Base-by-base conservation (phyloP, 2,888 invertebrate species). In the Hemithea aestivaria region DNA sequence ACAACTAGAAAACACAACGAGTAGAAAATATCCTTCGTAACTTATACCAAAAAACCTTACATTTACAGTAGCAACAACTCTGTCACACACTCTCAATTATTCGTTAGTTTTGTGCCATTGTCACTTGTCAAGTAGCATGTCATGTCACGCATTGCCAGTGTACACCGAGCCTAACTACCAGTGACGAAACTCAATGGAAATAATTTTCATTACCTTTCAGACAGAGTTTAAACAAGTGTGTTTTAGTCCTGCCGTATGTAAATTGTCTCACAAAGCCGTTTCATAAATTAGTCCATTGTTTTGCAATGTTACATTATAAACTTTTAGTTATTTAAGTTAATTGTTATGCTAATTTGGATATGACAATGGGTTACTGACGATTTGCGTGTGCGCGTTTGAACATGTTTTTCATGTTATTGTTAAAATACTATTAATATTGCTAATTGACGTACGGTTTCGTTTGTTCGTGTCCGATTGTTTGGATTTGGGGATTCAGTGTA, bases 211-310 rank as follows among this genome's bases (percentile, higher is more conserved):
- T 45, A 40, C 43, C 37, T 40, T 35, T 37, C 35, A 45, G 47
- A 30, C 35, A 25, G 20, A 44, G 40, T 52, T 52, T 50, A 40
- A 40, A 49, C 52, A 52, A 52, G 38, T 52, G 52, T 28, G 2
- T 36, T 21, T n/a, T 11, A 27, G 29, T 31, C 35, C 33, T 32
- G 39, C 21, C 39, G 43, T 41, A 37, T 46, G 45, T 45, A 48
- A 49, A 52, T 46, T 49, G 45, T 47, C 49, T n/a, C 45, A 54
- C 35, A 51, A 42, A 10, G 41, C 29, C 48, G 48, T 65, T 60
- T 58, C 57, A 58, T 67, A 66, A 67, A 73, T 74, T 73, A 66
- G 69, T 66, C 57, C 50, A 62, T 68, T 71, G 61, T 73, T 59
- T 68, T 48, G 50, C 55, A 66, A 58, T 47, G 48, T 49, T 54